Base-by-base conservation (phyloP, 2,888 invertebrate species). In the Acanthosepion lycidas region DNA sequence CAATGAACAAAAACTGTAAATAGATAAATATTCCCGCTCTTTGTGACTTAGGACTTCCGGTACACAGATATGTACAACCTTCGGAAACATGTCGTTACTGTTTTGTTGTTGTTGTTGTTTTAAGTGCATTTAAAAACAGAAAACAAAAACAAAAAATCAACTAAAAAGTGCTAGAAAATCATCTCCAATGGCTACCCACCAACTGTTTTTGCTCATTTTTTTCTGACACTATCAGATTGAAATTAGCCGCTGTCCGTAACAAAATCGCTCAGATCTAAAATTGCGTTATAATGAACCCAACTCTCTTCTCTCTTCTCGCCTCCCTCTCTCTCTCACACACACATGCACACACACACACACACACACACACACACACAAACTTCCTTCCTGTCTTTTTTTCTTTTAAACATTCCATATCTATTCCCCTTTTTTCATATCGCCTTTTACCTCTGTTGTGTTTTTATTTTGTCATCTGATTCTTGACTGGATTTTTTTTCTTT, bases 191-290 rank as follows among this genome's bases (percentile, higher is more conserved):
- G 78, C 78, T 12, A n/a, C 78, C 78, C n/a, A 78, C 78, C 78
- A 78, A 33, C 78, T 78, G n/a, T 78, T 78, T 78, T n/a, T n/a
- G 33, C n/a, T n/a, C 78, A 78, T 78, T 78, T 78, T 78, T 59
- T 78, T 78, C 78, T 33, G 78, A 78, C 78, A 18, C n/a, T 78
- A 78, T 78, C 78, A 78, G 78, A 78, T 78, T 78, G 78, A 78
- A 78, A 78, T 78, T 78, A 78, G 78, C n/a, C 78, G n/a, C 78
- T 78, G 78, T n/a, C 78, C 78, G 78, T 78, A 78, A 78, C 78
- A 78, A n/a, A 78, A 78, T 78, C 78, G 78, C 78, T 78, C 78
- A 78, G 78, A 78, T 78, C 78, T 78, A 33, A 78, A 78, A 78
- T 78, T 78, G 78, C 78, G 78, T 78, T 78, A 78, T 78, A 78